phyloP scores from a whole-genome alignment of 2,797 vertebrate genomes.

The Gambelia wislizenii region DNA sequence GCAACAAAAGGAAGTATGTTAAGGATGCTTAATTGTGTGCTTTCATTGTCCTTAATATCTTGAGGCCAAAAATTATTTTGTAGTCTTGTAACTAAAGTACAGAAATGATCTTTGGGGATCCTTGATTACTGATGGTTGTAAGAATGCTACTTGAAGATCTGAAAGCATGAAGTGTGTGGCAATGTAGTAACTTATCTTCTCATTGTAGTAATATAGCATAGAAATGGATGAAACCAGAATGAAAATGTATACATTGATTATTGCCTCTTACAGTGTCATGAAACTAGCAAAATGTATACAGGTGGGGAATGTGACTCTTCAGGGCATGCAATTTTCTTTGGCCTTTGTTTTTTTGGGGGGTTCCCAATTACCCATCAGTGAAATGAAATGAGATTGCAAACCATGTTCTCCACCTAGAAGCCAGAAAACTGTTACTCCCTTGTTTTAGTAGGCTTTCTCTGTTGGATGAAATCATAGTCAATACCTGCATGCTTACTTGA shows the following conservation, averaged over 20 bases:
- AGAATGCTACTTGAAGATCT: background rate
- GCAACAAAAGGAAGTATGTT: constrained; percentile 93
- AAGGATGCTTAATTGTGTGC: rapidly evolving
- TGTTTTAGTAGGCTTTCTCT: background rate
- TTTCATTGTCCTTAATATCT: background rate
- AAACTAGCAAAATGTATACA: background rate
- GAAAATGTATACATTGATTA: background rate
- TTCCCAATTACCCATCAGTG: background rate
- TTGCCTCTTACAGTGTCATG: background rate
- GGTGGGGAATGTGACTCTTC: background rate
- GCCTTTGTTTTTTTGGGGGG: too few species aligned
- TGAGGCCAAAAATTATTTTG: background rate
- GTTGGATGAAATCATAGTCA: background rate
- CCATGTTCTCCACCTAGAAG: background rate
- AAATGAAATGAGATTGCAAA: background rate
- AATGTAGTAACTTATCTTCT: background rate
- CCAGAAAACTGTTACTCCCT: background rate
- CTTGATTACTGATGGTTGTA: rapidly evolving
- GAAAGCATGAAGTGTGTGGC: background rate
- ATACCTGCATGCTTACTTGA: background rate
- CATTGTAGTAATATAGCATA: background rate
- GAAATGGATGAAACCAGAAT: background rate
- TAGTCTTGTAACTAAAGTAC: background rate
- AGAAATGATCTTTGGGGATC: rapidly evolving
- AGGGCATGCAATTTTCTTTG: background rate